Evolutionary conservation across 2,113 vertebrate genomes (phyloP), one percentile per base, ranked within the genome.

Genomic region (Microtus pennsylvanicus): DNA sequence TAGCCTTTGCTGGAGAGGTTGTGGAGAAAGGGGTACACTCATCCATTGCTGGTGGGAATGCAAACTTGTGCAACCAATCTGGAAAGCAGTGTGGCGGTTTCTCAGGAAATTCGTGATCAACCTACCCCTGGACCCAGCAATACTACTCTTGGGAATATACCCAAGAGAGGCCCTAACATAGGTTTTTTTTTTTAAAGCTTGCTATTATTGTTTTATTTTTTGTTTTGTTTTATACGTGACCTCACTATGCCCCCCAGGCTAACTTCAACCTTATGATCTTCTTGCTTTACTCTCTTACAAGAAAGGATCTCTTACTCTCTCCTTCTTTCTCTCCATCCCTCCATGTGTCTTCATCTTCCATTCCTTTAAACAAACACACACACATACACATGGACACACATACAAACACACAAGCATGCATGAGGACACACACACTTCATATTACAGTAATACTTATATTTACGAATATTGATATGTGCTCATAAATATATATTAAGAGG

Each of bases 371-470:
- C 19, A 81, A 21, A 78, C 28, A 78, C 5, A n/a, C 35, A 58
- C 78, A 82, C 5, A 61, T 11, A 82, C 11, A 38, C 6, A 6
- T 58, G 58, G 5, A 26, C 19, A 58, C 10, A 58, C 78, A 81
- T 19, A 76, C 11, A 76, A 26, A 78, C 47, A 78, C 14, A 42
- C 72, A 75, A 19, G 21, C 58, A 58, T 42, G 16, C 16, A 28
- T 19, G 52, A 4, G 75, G 38, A 70, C 2, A 21, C 14, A 80
- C 24, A 80, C 5, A 11, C 30, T 33, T 67, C 24, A 22, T 26
- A 45, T 30, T 47, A 96, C 90, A 69, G 77, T 85, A 55, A 61
- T 55, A 89, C 76, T 82, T 58, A 65, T 13, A 85, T 72, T 92
- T 82, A 30, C 76, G 19, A 91, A 96, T 38, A 93, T 55, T 2